Percentiles rank a stretch among this genome's conserved stretches.
Conservation (phyloP, 1,140 invertebrate species). For the Nephila pilipes region DNA sequence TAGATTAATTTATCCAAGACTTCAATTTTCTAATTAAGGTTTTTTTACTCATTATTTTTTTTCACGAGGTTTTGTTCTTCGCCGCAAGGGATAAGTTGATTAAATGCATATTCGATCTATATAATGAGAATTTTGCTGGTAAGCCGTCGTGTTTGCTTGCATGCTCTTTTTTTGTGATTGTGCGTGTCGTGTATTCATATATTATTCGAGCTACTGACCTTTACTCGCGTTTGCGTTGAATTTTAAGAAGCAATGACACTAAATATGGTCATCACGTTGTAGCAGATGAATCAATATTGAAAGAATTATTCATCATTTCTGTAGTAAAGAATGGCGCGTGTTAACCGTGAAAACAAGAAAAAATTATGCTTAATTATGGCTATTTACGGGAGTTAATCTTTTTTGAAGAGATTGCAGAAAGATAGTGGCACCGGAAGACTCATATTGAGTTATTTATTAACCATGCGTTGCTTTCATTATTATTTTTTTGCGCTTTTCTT, state of each 20-base stretch:
- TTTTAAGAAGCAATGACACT: constrained; percentile 9
- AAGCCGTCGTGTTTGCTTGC: background rate
- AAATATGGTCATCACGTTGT: constrained; percentile 5
- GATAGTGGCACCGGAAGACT: too few relatives aligned
- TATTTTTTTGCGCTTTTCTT: too few relatives aligned
- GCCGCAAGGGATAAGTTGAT: background rate
- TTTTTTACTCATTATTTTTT: background rate
- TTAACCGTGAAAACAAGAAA: too few relatives aligned
- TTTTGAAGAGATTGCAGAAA: too few relatives aligned
- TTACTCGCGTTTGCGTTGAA: background rate
- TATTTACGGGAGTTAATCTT: too few relatives aligned
- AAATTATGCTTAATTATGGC: too few relatives aligned
- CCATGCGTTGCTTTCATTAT: too few relatives aligned
- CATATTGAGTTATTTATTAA: too few relatives aligned
- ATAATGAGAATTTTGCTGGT: background rate
- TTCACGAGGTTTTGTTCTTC: background rate
- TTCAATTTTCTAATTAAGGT: background rate
- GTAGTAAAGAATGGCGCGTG: background rate
- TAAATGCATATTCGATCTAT: background rate
- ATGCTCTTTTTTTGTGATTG: background rate
- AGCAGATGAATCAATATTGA: constrained; percentile 1
- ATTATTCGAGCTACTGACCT: background rate
- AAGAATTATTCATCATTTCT: background rate
- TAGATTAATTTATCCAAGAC: background rate
- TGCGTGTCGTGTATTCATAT: background rate